Conservation (phyloP, 2,113 vertebrate genomes). For the Nothoprocta pentlandii region DNA sequence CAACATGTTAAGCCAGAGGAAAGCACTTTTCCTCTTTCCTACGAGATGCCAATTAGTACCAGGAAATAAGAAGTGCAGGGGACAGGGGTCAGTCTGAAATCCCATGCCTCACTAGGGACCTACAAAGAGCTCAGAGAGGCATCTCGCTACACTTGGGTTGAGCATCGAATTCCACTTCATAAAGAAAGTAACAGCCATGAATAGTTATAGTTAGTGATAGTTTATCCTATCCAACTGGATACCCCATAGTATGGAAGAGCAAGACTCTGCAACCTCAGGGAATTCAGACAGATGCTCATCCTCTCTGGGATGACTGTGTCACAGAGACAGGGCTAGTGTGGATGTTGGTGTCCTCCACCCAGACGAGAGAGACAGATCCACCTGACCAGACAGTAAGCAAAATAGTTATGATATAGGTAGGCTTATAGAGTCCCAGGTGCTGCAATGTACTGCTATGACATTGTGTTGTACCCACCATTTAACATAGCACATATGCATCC, state of each 20-base stretch:
- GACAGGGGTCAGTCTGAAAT: not conserved
- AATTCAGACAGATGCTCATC: not conserved
- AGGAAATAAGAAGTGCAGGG: not conserved
- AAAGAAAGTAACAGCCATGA: not conserved
- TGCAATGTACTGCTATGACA: not conserved
- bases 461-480: not conserved
- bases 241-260: not conserved
- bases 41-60: not conserved
- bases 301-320: not conserved
- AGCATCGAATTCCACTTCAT: not conserved
- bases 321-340: too few relatives aligned
- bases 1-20: not conserved
- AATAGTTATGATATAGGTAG: not conserved
- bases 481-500: not conserved
- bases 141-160: not conserved
- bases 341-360: not conserved
- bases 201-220: too few relatives aligned
- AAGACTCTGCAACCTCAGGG: not conserved
- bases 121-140: not conserved
- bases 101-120: not conserved
- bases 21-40: slow-evolving; percentile 8
- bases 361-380: not conserved
- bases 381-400: not conserved
- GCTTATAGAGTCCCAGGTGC: not conserved
- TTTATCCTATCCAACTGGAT: not conserved